A percentile compares a stretch with the other conserved stretches of the same genome.
Conservation (phyloP, 1,140 invertebrate genomes). For the Drosophila mayri region DNA sequence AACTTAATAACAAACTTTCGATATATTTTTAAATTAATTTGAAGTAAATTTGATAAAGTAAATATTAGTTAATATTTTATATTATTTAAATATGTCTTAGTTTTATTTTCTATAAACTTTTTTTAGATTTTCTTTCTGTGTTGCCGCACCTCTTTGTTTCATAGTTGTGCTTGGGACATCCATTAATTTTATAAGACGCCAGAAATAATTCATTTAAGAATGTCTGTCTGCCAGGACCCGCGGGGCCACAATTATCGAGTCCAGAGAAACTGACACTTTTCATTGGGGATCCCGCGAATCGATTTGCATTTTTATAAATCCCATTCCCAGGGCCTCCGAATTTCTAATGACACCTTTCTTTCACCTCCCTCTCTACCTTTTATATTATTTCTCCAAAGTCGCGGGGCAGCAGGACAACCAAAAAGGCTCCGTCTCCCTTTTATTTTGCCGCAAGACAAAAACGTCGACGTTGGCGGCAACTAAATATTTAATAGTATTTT, state of each 20-base stretch:
- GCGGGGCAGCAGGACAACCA: slow-evolving; percentile 19
- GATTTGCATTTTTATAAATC: slow-evolving; percentile 56
- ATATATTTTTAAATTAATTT: background rate
- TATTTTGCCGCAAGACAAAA: slow-evolving; percentile 43
- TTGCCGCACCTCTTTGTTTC: slow-evolving; percentile 50
- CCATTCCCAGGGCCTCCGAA: slow-evolving; percentile 28
- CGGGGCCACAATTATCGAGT: slow-evolving; percentile 37
- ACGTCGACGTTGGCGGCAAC: slow-evolving; percentile 57
- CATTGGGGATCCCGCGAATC: slow-evolving; percentile 34
- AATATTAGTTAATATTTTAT: background rate
- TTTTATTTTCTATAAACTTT: background rate
- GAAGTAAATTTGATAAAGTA: background rate
- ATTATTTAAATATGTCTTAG: background rate
- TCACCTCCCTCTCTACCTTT: background rate
- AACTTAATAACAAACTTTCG: background rate
- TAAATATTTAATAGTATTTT: slow-evolving; percentile 85
- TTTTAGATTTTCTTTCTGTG: background rate
- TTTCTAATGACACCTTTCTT: slow-evolving; percentile 30
- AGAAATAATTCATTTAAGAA: slow-evolving; percentile 83
- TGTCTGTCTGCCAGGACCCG: slow-evolving; percentile 9
- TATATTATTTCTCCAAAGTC: no score
- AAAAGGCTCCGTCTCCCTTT: slow-evolving; percentile 7
- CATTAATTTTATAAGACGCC: slow-evolving; percentile 82
- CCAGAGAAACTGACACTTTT: slow-evolving; percentile 26
- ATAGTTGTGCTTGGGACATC: slow-evolving; percentile 72